Percentiles rank a stretch among this genome's conserved stretches.
Conservation (phyloP, 2,888 invertebrate genomes). For the Microctonus brassicae region DNA sequence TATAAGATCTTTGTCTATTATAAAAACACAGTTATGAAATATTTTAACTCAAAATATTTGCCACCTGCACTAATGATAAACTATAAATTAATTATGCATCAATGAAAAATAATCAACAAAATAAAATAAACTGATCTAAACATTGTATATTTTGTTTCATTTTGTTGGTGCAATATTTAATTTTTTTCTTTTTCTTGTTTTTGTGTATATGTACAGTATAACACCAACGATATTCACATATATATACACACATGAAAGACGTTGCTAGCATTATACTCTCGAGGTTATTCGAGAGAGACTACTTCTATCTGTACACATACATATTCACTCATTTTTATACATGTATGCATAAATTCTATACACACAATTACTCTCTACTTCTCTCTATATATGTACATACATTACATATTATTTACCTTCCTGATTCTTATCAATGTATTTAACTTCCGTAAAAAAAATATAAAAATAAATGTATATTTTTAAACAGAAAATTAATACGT, state of each 20-base stretch:
- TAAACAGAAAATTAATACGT: neutral
- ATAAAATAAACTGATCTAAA: neutral
- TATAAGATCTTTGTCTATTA: no score
- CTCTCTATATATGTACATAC: neutral
- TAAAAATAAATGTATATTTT: neutral
- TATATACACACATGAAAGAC: neutral
- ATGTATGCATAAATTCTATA: neutral
- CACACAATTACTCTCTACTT: neutral
- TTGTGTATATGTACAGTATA: neutral
- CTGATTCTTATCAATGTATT: neutral
- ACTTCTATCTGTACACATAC: neutral
- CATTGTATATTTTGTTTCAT: neutral
- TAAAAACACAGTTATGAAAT: no score
- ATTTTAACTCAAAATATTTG: no score
- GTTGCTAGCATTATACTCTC: neutral
- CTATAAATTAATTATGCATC: no score
- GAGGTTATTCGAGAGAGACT: neutral
- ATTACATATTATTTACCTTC: neutral
- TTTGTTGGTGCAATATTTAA: neutral
- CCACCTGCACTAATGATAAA: no score
- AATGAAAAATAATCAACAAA: neutral
- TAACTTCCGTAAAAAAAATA: neutral
- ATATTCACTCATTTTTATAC: neutral
- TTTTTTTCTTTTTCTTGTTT: neutral
- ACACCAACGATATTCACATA: neutral